Percentiles rank a stretch among this genome's conserved stretches.
Conservation (phyloP, 2,888 invertebrate species). For the Callyntrura guangdongensis region DNA sequence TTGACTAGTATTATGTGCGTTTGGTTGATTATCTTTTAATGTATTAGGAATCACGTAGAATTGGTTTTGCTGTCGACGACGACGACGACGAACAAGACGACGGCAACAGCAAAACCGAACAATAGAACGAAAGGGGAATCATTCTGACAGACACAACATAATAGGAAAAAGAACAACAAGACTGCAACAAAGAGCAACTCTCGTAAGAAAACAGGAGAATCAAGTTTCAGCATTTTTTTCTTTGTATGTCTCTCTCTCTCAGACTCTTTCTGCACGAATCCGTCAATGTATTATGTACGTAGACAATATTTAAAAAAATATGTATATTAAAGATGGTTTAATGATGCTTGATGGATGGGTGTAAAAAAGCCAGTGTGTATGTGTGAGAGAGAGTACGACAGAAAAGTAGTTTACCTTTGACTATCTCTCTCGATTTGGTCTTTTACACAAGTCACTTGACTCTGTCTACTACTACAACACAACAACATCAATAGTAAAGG, state of each 20-base stretch:
- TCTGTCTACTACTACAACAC: too few relatives aligned
- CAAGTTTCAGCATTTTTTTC: conserved; percentile 55
- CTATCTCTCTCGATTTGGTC: conserved; percentile 21
- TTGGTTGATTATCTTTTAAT: conserved; percentile 42
- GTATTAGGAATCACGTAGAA: conserved; percentile 44
- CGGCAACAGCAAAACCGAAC: conserved; percentile 8
- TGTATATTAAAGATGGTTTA: conserved; percentile 66
- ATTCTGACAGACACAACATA: neutral
- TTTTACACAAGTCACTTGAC: neutral
- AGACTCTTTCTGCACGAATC: neutral
- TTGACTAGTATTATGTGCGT: neutral
- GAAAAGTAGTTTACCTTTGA: conserved; percentile 35
- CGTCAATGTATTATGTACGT: neutral
- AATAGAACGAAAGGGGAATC: conserved; percentile 40
- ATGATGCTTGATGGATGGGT: conserved; percentile 69
- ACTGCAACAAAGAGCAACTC: conserved; percentile 18
- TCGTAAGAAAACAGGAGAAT: conserved; percentile 37
- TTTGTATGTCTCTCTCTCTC: neutral
- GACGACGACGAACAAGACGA: neutral
- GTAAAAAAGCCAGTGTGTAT: conserved; percentile 21
- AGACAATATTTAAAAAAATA: conserved; percentile 5
- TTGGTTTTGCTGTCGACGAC: conserved; percentile 7
- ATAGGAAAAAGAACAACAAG: too few relatives aligned
- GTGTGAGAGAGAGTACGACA: neutral
- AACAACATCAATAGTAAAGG: too few relatives aligned